These are phyloP conservation scores for Erinaceus europaeus DNA, from an alignment of 2,113 vertebrate species.

Conservation along the genomic window DNA sequence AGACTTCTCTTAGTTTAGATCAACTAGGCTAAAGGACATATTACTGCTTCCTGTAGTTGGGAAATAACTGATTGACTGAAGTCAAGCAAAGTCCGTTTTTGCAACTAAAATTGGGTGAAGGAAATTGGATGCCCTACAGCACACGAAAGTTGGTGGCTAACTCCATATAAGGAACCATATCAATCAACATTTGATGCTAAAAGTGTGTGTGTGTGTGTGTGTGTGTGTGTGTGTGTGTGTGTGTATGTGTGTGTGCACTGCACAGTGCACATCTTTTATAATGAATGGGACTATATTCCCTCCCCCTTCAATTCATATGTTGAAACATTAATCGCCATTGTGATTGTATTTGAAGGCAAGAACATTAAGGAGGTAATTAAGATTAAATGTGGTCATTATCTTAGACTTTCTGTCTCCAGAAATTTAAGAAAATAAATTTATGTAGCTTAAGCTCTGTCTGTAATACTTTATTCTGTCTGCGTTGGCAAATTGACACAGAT, in stretches of 20 bases:
- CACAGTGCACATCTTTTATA: too few relatives aligned
- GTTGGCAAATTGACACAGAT: too few relatives aligned
- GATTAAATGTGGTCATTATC: neutral
- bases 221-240: too few relatives aligned
- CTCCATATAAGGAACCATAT: neutral
- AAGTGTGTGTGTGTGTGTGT: too few relatives aligned
- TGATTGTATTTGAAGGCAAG: neutral
- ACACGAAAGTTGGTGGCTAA: neutral
- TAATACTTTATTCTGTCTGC: too few relatives aligned
- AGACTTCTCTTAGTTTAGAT: neutral
- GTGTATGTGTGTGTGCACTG: too few relatives aligned
- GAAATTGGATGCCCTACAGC: neutral
- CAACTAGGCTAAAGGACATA: neutral
- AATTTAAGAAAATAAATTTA: too few relatives aligned
- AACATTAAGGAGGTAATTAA: neutral
- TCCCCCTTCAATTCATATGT: neutral
- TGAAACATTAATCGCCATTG: neutral
- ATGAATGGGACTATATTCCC: too few relatives aligned
- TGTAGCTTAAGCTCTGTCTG: too few relatives aligned
- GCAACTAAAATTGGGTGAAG: neutral
- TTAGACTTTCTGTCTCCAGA: neutral
- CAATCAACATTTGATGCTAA: neutral
- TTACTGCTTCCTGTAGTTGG: neutral
- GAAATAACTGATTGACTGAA: neutral
- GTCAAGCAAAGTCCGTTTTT: neutral